A percentile compares a stretch with the other conserved stretches of the same genome.
Evolutionary conservation across 53 echinoderm and acorn worm species (phyloP).

Genomic region (Astropecten irregularis): DNA sequence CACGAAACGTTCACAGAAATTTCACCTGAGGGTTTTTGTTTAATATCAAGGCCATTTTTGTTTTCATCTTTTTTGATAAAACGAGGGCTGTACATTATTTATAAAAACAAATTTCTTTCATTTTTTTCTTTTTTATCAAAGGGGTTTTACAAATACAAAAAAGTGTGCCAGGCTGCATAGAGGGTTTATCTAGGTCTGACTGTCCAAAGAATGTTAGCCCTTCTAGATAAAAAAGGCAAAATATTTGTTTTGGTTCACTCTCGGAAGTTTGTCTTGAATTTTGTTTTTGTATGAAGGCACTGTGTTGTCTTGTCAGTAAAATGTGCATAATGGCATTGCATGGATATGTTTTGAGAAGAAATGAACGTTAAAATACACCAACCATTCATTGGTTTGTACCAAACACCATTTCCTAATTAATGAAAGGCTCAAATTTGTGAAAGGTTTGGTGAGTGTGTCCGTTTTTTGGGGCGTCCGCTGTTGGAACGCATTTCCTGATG

Average conservation of each 20-base stretch:
- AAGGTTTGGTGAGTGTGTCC: too few relatives aligned
- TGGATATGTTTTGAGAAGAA: too few relatives aligned
- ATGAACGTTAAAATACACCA: too few relatives aligned
- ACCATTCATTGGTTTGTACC: too few relatives aligned
- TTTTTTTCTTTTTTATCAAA: conserved; percentile 25
- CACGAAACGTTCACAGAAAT: too few relatives aligned
- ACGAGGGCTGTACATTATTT: conserved; percentile 39
- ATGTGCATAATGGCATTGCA: conserved; percentile 57
- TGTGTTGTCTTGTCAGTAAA: conserved; percentile 9
- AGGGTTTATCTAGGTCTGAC: background rate
- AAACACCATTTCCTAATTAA: too few relatives aligned
- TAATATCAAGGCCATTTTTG: background rate
- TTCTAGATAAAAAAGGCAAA: background rate
- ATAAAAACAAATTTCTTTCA: background rate
- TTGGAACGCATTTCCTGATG: too few relatives aligned
- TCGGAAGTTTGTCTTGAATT: conserved; percentile 1
- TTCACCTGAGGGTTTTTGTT: conserved; percentile 4
- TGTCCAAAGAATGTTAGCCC: conserved; percentile 13
- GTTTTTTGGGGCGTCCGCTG: too few relatives aligned
- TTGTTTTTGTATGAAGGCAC: conserved; percentile 23
- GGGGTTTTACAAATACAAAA: conserved; percentile 50
- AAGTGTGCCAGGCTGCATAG: conserved; percentile 46
- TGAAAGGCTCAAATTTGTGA: too few relatives aligned
- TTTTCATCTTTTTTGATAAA: background rate
- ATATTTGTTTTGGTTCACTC: too few relatives aligned